A percentile compares a stretch with the other conserved stretches of the same genome.
Conservation (phyloP, 2,113 vertebrate genomes). For the Cichladusa arquata region DNA sequence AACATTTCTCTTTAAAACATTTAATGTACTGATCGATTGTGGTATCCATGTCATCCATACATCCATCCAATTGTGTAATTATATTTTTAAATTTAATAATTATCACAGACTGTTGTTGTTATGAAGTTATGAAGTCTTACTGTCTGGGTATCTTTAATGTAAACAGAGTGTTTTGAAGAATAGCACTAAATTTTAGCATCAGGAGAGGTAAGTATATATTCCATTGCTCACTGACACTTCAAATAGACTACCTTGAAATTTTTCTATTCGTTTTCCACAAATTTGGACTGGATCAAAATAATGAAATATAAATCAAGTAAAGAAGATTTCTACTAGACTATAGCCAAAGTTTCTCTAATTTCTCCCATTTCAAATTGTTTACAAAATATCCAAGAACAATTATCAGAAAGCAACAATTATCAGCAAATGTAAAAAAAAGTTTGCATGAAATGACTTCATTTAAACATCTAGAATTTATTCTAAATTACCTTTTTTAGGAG, state of each 20-base stretch:
- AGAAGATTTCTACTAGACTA: neutral
- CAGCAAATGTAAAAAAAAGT: neutral
- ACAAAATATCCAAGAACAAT: neutral
- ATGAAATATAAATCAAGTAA: neutral
- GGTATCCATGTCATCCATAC: neutral
- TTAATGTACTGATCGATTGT: neutral
- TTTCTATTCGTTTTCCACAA: neutral
- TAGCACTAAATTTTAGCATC: neutral
- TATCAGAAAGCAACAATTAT: neutral
- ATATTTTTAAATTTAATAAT: neutral
- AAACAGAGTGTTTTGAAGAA: neutral
- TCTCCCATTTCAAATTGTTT: neutral
- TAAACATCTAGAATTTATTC: neutral
- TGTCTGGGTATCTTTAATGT: neutral
- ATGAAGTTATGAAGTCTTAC: neutral
- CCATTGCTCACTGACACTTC: neutral
- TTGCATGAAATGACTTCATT: neutral
- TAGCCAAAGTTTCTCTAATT: neutral
- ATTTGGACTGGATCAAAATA: neutral
- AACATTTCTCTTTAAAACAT: neutral
- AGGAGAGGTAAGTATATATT: neutral
- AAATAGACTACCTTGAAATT: neutral
- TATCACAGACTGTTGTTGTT: neutral
- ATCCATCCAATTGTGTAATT: neutral
- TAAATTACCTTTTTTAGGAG: conserved; percentile 83